Conservation (phyloP, 2,113 vertebrate species). For the Delphinapterus leucas region DNA sequence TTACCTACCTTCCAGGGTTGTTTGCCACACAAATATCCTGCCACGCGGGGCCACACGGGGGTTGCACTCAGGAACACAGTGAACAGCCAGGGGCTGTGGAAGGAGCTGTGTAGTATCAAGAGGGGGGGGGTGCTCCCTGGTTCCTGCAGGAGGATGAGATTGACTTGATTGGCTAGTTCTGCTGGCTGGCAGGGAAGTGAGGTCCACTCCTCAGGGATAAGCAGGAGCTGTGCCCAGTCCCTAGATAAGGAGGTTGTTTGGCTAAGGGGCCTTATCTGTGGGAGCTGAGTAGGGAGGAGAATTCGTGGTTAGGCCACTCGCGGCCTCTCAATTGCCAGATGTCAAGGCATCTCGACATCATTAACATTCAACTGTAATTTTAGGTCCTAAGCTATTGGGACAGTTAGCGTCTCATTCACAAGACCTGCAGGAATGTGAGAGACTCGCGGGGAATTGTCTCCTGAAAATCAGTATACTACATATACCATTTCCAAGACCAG, state of each 20-base stretch:
- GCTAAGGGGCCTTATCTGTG: not conserved
- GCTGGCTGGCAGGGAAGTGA: not conserved
- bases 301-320: rapidly evolving
- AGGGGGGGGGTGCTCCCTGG: not conserved
- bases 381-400: rapidly evolving
- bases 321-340: not conserved
- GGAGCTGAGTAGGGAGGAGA: not conserved
- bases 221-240: not conserved
- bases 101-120: not conserved
- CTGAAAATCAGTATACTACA: rapidly evolving
- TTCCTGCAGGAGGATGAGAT: not conserved
- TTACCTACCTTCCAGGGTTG: not conserved
- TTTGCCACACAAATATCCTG: not conserved
- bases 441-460: rapidly evolving
- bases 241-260: not conserved
- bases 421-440: rapidly evolving
- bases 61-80: rapidly evolving
- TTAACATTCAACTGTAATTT: not conserved
- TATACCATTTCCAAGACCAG: not conserved
- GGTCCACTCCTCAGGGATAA: not conserved
- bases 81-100: rapidly evolving
- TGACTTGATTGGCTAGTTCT: not conserved
- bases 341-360: not conserved
- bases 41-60: rapidly evolving
- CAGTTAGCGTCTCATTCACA: not conserved